These are phyloP conservation scores for Latrodectus elegans DNA, from an alignment of 2,888 invertebrate species.

Conservation along the genomic window DNA sequence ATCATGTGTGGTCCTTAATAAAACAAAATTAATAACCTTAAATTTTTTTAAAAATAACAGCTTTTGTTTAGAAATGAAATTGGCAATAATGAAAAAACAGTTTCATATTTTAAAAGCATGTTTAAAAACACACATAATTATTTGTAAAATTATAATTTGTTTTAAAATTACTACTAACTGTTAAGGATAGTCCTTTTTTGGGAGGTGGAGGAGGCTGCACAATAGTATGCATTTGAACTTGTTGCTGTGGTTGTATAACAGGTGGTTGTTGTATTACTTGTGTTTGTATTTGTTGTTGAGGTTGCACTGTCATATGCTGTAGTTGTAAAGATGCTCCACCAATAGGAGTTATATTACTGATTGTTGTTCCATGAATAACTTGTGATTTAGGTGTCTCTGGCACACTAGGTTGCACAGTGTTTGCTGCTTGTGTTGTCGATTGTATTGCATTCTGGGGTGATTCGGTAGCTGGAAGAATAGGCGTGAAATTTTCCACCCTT, in stretches of 20 bases:
- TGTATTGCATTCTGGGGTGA: constrained; percentile 1
- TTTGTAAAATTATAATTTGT: background rate
- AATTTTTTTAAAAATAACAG: too few relatives aligned
- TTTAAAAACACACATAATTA: background rate
- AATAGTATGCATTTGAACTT: constrained; percentile 52
- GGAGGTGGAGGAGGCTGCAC: constrained; percentile 60
- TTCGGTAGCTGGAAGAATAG: constrained; percentile 60
- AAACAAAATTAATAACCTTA: too few relatives aligned
- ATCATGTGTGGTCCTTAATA: too few relatives aligned
- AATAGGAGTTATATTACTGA: constrained; percentile 58
- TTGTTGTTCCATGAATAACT: constrained; percentile 48
- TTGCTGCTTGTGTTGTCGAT: constrained; percentile 6
- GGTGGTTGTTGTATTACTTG: constrained; percentile 47
- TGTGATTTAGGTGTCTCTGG: constrained; percentile 35
- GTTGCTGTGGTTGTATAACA: constrained; percentile 43
- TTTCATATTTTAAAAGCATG: too few relatives aligned
- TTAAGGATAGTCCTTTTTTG: constrained; percentile 75
- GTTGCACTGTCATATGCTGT: constrained; percentile 42
- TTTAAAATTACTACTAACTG: constrained; percentile 72
- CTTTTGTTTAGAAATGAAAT: too few relatives aligned
- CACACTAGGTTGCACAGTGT: background rate
- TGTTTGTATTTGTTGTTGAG: constrained; percentile 32
- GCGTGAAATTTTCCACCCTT: constrained; percentile 73
- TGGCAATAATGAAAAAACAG: too few relatives aligned
- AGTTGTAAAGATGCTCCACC: constrained; percentile 55